phyloP scores from a whole-genome alignment of 1,140 invertebrate genomes.

The Caenorhabditis briggsae region DNA sequence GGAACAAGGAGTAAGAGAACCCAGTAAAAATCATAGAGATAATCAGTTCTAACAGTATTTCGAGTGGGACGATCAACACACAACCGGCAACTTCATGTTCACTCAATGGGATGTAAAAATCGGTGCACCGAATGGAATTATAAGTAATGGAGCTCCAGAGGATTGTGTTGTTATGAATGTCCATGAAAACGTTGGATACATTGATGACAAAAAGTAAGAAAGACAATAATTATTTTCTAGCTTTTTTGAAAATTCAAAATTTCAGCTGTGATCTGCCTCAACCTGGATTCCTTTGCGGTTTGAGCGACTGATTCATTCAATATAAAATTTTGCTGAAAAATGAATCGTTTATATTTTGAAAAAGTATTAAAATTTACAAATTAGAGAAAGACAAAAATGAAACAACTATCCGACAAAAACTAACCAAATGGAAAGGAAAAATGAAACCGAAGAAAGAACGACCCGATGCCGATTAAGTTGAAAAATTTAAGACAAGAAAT shows the following conservation, averaged over 20 bases:
- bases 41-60: background rate
- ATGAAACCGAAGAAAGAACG: background rate
- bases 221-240: too few species aligned
- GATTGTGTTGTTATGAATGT: conserved; percentile 48
- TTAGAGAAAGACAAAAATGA: background rate
- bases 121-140: background rate
- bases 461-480: background rate
- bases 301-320: background rate
- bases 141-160: conserved; percentile 31
- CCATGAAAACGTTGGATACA: background rate
- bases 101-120: conserved; percentile 9
- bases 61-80: conserved; percentile 15
- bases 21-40: too few species aligned
- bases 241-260: background rate
- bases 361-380: background rate
- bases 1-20: too few species aligned
- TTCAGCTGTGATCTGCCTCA: background rate
- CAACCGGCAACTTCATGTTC: background rate
- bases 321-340: background rate
- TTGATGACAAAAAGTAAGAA: conserved; percentile 34
- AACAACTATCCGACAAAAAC: conserved; percentile 12
- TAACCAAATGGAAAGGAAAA: background rate
- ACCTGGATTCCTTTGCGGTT: conserved; percentile 21
- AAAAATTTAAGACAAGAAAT: conserved; percentile 32
- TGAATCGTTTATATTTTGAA: background rate